A percentile compares a stretch with the other conserved stretches of the same genome.
These are phyloP conservation scores for Hylyphantes graminicola DNA, from an alignment of 1,140 invertebrate genomes.

Conservation along the genomic window DNA sequence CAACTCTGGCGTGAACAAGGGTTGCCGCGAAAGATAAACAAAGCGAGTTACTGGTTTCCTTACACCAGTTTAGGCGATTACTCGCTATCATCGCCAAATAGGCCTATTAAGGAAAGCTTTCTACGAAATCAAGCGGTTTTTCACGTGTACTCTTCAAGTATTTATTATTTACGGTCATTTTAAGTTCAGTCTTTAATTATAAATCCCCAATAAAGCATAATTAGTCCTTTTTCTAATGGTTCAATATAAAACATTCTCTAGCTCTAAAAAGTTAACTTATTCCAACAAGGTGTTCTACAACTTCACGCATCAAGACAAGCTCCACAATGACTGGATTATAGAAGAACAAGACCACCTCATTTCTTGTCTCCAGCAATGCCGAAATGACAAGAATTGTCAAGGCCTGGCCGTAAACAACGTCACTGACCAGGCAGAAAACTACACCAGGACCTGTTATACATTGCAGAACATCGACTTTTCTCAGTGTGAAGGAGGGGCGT, in stretches of 20 bases:
- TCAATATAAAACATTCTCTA: too few species aligned
- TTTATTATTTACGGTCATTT: not conserved
- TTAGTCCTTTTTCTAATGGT: not conserved
- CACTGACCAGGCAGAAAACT: constrained; percentile 20
- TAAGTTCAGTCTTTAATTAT: not conserved
- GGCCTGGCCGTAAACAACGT: constrained; percentile 2
- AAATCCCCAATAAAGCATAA: not conserved
- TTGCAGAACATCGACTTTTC: not conserved
- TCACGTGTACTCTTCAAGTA: too few species aligned
- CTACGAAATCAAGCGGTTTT: too few species aligned
- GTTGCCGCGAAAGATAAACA: too few species aligned
- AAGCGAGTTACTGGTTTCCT: too few species aligned
- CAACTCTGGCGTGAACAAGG: too few species aligned
- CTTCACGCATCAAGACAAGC: not conserved
- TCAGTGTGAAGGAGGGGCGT: not conserved
- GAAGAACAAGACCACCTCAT: constrained; percentile 8
- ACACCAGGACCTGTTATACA: constrained; percentile 11
- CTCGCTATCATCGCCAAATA: too few species aligned
- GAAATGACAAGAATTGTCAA: not conserved
- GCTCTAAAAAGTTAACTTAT: not conserved
- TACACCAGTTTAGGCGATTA: too few species aligned
- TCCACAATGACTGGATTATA: constrained; percentile 17
- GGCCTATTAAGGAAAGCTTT: too few species aligned
- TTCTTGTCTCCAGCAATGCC: constrained; percentile 19
- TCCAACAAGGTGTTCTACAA: not conserved